A percentile compares a stretch with the other conserved stretches of the same genome.
Evolutionary conservation across 1,140 invertebrate species (phyloP).

Genomic region (Colletes gigas): DNA sequence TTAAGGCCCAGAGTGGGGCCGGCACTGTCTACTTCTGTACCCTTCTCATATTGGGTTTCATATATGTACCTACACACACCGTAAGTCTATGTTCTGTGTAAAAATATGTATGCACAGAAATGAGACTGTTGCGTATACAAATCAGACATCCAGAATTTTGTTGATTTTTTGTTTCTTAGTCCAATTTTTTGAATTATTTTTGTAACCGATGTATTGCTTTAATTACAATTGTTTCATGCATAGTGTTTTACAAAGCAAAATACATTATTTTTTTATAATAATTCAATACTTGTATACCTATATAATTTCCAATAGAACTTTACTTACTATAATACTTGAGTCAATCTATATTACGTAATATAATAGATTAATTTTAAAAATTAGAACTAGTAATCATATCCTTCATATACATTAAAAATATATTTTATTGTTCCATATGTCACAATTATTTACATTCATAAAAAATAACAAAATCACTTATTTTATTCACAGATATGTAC

Average conservation of each 20-base stretch:
- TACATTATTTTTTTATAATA: neutral
- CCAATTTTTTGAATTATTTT: neutral
- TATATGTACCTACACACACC: neutral
- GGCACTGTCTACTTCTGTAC: constrained; percentile 54
- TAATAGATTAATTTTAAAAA: neutral
- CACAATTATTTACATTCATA: constrained; percentile 13
- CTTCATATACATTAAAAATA: neutral
- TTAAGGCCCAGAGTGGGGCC: constrained; percentile 71
- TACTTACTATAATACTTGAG: neutral
- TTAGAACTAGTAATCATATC: neutral
- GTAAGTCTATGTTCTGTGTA: neutral
- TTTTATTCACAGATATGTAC: neutral
- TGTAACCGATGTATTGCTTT: neutral
- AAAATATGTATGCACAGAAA: neutral
- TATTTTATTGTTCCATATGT: constrained; percentile 10
- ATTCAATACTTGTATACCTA: neutral
- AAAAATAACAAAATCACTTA: constrained; percentile 8
- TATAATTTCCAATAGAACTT: neutral
- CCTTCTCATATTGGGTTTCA: constrained; percentile 13
- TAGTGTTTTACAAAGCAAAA: neutral
- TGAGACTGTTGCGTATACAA: neutral
- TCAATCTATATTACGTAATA: neutral
- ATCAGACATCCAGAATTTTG: neutral
- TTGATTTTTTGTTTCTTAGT: neutral
- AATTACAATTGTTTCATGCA: neutral